Percentiles rank a stretch among this genome's conserved stretches.
Conservation (phyloP, 2,113 vertebrate species). For the Gallinago undulata region DNA sequence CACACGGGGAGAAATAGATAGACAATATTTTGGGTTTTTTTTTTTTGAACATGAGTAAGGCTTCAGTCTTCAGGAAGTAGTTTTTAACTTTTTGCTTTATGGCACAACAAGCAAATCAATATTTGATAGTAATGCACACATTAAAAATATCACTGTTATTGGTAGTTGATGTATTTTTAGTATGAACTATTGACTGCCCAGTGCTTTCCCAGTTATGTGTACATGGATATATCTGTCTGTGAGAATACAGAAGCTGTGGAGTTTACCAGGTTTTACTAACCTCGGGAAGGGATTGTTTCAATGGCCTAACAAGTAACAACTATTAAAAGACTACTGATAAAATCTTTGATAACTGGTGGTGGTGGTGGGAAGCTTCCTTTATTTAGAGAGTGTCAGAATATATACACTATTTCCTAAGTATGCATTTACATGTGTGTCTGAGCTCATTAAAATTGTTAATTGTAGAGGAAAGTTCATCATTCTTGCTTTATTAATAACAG, state of each 20-base stretch:
- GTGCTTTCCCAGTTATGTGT: neutral
- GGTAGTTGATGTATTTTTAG: conserved; percentile 33
- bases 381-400: conserved; percentile 55
- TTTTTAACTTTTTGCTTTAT: neutral
- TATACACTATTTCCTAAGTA: conserved; percentile 6
- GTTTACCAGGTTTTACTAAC: neutral
- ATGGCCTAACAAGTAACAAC: neutral
- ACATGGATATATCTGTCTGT: neutral
- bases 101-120: neutral
- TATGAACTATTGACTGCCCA: conserved; percentile 20
- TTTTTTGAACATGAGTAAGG: neutral
- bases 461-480: conserved; percentile 38
- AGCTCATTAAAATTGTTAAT: conserved; percentile 69
- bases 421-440: neutral
- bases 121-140: neutral
- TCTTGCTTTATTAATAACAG: conserved; percentile 32
- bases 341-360: neutral
- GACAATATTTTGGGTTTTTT: neutral
- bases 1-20: neutral
- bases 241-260: neutral
- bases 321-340: neutral
- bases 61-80: neutral
- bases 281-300: conserved; percentile 1
- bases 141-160: neutral
- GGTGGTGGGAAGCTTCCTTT: conserved; percentile 8